A percentile compares a stretch with the other conserved stretches of the same genome.
Evolutionary conservation across 2,113 vertebrate species (phyloP).

Genomic region (Epinephelus cyanopodus): DNA sequence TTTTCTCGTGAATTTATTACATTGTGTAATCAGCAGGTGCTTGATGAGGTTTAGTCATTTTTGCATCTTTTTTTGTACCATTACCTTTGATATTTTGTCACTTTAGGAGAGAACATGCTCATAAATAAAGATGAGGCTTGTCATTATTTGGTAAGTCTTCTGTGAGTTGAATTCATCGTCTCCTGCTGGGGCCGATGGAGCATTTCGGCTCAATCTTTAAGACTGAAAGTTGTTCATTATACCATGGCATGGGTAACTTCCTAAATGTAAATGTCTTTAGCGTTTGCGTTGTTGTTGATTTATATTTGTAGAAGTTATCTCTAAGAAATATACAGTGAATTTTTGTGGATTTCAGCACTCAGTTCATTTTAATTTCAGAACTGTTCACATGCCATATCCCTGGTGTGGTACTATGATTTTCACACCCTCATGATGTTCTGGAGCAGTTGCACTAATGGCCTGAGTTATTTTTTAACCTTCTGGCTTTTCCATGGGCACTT

Average conservation of each 20-base stretch:
- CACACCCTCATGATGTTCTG: conserved; percentile 17
- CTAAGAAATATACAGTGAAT: background rate
- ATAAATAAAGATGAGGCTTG: conserved; percentile 37
- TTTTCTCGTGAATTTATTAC: conserved; percentile 46
- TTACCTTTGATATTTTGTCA: conserved; percentile 59
- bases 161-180: conserved; percentile 16
- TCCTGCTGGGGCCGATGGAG: background rate
- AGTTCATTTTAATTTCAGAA: background rate
- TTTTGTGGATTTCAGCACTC: background rate
- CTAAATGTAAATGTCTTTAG: background rate
- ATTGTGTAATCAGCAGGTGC: conserved; percentile 53
- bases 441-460: background rate
- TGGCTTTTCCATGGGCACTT: background rate
- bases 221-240: conserved; percentile 15
- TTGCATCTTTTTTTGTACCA: conserved; percentile 22
- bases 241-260: background rate
- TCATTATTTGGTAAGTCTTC: conserved; percentile 32
- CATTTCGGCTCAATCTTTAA: conserved; percentile 13
- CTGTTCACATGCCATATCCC: background rate
- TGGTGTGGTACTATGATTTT: conserved; percentile 9
- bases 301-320: background rate
- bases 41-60: conserved; percentile 64
- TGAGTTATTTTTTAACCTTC: background rate
- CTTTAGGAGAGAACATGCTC: conserved; percentile 39
- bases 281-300: background rate